A percentile compares a stretch with the other conserved stretches of the same genome.
These are phyloP conservation scores for Panagrolaimus sp. DNA, from an alignment of 1,140 invertebrate species.

Conservation along the genomic window DNA sequence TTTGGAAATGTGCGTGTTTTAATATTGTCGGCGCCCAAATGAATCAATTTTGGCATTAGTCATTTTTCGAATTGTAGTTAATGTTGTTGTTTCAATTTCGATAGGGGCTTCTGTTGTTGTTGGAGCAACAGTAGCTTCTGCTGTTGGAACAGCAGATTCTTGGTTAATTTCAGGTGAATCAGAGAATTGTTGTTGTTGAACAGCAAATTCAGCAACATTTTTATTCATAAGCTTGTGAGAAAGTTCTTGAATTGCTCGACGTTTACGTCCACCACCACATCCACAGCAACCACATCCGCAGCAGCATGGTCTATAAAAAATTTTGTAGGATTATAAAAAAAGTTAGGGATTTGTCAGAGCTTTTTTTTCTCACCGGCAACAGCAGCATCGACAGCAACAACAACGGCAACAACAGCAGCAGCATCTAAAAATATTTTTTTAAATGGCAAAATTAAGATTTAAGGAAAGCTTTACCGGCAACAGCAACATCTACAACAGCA, in stretches of 20 bases:
- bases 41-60: too few species aligned
- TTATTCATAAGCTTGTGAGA: conserved; percentile 26
- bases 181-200: neutral
- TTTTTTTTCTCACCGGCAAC: conserved; percentile 1
- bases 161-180: neutral
- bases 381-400: neutral
- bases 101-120: too few species aligned
- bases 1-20: too few species aligned
- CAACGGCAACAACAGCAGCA: conserved; percentile 18
- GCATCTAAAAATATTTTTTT: neutral
- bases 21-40: too few species aligned
- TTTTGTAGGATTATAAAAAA: neutral
- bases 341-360: neutral
- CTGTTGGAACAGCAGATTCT: neutral
- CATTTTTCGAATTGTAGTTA: too few species aligned
- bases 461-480: conserved; percentile 1
- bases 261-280: conserved; percentile 16
- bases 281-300: conserved; percentile 20
- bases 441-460: too few species aligned
- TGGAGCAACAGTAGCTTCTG: too few species aligned
- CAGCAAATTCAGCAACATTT: neutral
- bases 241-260: conserved; percentile 15
- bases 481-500: conserved; percentile 17
- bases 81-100: too few species aligned
- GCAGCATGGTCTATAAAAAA: neutral